Conservation (phyloP, 2,888 invertebrate genomes). For the Stomorhina lunata region DNA sequence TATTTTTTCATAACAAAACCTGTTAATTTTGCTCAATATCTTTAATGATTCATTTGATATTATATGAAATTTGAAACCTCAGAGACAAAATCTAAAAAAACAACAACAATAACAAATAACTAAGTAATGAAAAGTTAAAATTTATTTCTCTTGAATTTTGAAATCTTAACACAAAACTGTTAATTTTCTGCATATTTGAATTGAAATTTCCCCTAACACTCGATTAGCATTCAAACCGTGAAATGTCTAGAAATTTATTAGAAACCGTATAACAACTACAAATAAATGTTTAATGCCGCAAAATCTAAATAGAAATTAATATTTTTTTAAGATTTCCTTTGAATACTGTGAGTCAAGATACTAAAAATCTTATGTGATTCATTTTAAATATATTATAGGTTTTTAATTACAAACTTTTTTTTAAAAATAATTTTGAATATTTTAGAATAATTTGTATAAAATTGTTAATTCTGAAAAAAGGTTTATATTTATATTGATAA, state of each 20-base stretch:
- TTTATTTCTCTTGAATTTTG: not conserved
- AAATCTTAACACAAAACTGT: not conserved
- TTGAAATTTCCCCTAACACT: not conserved
- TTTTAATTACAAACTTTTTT: too few relatives aligned
- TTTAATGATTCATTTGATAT: slow-evolving; percentile 37
- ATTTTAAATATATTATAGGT: too few relatives aligned
- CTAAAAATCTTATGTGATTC: too few relatives aligned
- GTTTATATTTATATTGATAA: too few relatives aligned
- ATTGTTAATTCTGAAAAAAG: too few relatives aligned
- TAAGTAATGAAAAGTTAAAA: not conserved
- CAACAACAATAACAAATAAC: not conserved
- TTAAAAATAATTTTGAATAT: too few relatives aligned
- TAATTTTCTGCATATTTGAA: slow-evolving; percentile 5
- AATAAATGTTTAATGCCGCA: not conserved
- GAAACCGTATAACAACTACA: not conserved
- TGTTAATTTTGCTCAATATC: slow-evolving; percentile 14
- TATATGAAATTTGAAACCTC: slow-evolving; percentile 8
- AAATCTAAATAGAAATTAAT: not conserved
- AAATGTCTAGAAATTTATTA: slow-evolving; percentile 6
- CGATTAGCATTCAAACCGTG: slow-evolving; percentile 14
- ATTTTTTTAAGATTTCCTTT: not conserved
- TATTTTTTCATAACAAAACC: slow-evolving; percentile 11
- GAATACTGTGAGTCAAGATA: too few relatives aligned
- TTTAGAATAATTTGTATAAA: too few relatives aligned
- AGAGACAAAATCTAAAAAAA: not conserved